Percentiles rank a stretch among this genome's conserved stretches.
These are phyloP conservation scores for Leptinotarsa texana DNA, from an alignment of 1,140 invertebrate species.

Conservation along the genomic window DNA sequence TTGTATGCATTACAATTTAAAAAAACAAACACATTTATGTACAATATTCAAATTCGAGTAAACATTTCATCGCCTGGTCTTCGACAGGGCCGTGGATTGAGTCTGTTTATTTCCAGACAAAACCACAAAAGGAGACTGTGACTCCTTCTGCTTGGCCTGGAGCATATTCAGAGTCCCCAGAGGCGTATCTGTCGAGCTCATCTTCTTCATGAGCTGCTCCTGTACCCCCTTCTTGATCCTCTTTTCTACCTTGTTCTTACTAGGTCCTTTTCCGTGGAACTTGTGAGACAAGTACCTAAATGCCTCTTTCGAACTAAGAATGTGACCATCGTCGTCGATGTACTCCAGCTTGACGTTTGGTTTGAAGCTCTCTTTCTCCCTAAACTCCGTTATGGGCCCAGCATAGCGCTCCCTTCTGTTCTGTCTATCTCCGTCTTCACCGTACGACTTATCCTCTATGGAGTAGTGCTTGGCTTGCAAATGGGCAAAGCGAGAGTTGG, in stretches of 20 bases:
- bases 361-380: conserved; percentile 91
- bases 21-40: too few relatives aligned
- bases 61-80: conserved; percentile 45
- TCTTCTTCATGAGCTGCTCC: conserved; percentile 95
- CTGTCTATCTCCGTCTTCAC: conserved; percentile 60
- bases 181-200: conserved; percentile 98
- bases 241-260: conserved; percentile 98
- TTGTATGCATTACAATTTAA: too few relatives aligned
- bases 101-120: conserved; percentile 85
- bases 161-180: conserved; percentile 91
- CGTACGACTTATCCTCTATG: conserved; percentile 94
- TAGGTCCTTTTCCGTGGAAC: conserved; percentile 99
- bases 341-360: conserved; percentile 97
- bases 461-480: conserved; percentile 91
- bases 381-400: conserved; percentile 89
- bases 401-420: conserved; percentile 60
- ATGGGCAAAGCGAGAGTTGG: conserved; percentile 73
- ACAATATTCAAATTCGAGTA: neutral
- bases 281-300: conserved; percentile 95
- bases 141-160: conserved; percentile 95
- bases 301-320: conserved; percentile 93
- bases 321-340: conserved; percentile 92
- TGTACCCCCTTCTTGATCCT: conserved; percentile 93
- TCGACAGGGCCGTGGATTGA: conserved; percentile 51
- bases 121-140: conserved; percentile 92